These are phyloP conservation scores for Trisateles emortualis DNA, from an alignment of 2,888 invertebrate species.

Conservation along the genomic window DNA sequence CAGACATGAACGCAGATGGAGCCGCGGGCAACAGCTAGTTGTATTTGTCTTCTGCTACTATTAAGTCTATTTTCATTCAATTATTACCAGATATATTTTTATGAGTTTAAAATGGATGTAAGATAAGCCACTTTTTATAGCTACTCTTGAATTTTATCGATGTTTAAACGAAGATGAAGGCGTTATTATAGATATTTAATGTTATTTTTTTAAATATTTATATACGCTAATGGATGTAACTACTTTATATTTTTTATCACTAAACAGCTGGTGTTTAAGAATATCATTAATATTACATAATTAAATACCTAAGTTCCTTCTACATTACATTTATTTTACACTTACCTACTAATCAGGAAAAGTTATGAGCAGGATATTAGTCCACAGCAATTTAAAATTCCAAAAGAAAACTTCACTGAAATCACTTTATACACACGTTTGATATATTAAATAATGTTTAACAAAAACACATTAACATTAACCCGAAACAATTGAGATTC, in stretches of 20 bases:
- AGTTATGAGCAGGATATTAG: conserved; percentile 28
- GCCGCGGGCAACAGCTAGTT: too few relatives aligned
- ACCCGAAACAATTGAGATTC: conserved; percentile 46
- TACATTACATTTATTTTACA: conserved; percentile 28
- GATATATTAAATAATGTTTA: conserved; percentile 34
- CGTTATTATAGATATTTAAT: conserved; percentile 54
- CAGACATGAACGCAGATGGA: too few relatives aligned
- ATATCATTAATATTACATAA: background rate
- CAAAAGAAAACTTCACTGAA: conserved; percentile 36
- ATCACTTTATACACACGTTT: conserved; percentile 20
- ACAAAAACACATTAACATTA: conserved; percentile 67
- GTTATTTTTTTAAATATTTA: conserved; percentile 38
- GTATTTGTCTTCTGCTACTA: background rate
- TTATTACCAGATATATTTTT: conserved; percentile 17
- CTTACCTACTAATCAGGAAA: conserved; percentile 50
- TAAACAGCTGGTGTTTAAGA: too few relatives aligned
- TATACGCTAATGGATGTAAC: background rate
- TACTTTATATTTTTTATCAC: too few relatives aligned
- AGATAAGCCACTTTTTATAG: conserved; percentile 48
- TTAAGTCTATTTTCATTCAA: background rate
- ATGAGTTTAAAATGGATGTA: conserved; percentile 35
- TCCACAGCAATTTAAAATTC: conserved; percentile 30
- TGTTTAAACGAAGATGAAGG: conserved; percentile 45
- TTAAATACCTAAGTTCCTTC: background rate
- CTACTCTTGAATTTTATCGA: conserved; percentile 48